Evolutionary conservation across 2,888 invertebrate species (phyloP), one percentile per base, ranked within the genome.

Genomic region (Ctena decussata): DNA sequence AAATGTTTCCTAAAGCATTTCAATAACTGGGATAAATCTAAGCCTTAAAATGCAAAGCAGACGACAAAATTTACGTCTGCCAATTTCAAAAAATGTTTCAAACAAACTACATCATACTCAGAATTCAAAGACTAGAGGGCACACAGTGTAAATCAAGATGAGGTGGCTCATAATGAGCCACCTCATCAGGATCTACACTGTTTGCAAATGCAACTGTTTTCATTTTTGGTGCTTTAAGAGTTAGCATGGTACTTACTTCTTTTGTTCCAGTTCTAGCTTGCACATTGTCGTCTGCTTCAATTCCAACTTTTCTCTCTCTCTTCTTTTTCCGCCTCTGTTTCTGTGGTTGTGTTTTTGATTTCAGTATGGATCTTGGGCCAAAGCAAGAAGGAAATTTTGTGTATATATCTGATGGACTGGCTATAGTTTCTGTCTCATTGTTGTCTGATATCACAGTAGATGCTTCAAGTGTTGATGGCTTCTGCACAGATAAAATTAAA

Each of bases 351-450:
- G 72, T 32, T 32, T 60, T 44, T 30, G 65, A 60, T 69, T 82
- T 82, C 6, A 93, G 83, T 60, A 93, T 94, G 18, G 94, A 92
- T 60, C 88, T 90, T 2, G 91, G 91, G 60, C 84, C 57, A 21
- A 74, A 65, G 0, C 74, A 49, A 35, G 53, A 32, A 37, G 44
- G 49, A 69, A 88, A 91, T 71, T 77, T 81, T 49, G 77, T 85
- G 73, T 91, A 93, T 37, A 94, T 89, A 57, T 94, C 93, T 12
- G 87, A 87, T 24, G 93, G 93, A 60, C 87, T 89, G 18, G 74
- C 74, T 35, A 90, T 79, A 32, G 11, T n/a, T 21, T 35, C 1
- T 0, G 0, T 8, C 44, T 74, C 37, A 27, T 30, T 71, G 78
- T 1, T 24, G 24, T 72, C 73, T 65, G 35, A 65, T 2, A 5